Evolutionary conservation across 2,888 invertebrate species (phyloP), one percentile per base, ranked within the genome.

Genomic region (Pandemis heparana): DNA sequence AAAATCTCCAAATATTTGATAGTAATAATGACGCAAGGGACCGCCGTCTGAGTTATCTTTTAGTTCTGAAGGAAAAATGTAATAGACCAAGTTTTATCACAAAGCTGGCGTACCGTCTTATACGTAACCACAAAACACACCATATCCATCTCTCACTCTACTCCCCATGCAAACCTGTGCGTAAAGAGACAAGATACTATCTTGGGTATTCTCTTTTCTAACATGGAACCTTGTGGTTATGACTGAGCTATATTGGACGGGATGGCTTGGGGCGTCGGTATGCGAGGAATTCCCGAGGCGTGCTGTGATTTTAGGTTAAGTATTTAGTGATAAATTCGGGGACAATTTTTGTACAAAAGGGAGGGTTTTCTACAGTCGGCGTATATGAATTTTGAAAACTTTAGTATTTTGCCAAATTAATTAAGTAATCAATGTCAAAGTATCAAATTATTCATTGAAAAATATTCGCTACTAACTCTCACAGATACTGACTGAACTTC

Each of bases 301-400:
- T 59, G 67, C 82, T 80, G 80, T 82, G 81, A 84, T 82, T 84
- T 82, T 77, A 80, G 79, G 81, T 79, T 80, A 79, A 81, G 81
- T 83, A 86, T 85, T 85, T 78, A 62, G 75, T 59, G 73, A 62
- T 73, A 60, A 68, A 73, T 73, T 73, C 39, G 56, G 72, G 38
- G 16, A 67, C 48, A 51, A 32, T 72, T 72, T 48, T 38, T n/a
- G 62, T 32, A 51, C 43, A 46, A 46, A 38, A 65, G 9, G 51
- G 38, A 16, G 16, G 10, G 23, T 46, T 64, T 48, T 64, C 4
- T 16, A 43, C 18, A 46, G 14, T 18, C 48, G 32, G 16, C 53
- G 66, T 56, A 66, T 2, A 32, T 32, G 23, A 32, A 32, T 32
- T 32, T 32, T 32, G 23, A 32, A 32, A 32, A 32, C 23, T 32